Evolutionary conservation across 2,797 vertebrate species (phyloP), one percentile per base, ranked within the genome.

Genomic region (Crenuchus spilurus): DNA sequence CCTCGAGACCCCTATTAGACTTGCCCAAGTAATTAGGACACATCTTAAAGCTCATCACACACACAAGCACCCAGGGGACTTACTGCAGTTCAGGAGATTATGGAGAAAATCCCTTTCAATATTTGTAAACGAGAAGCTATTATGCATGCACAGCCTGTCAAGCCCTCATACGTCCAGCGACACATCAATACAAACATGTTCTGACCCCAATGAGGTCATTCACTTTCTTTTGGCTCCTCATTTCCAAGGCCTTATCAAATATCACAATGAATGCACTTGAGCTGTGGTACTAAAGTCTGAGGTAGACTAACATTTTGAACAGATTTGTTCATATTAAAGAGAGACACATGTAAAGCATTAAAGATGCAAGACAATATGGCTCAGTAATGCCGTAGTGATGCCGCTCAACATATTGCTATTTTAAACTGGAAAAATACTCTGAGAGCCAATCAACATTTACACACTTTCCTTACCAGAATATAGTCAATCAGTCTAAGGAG

Each of bases 61-160:
- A 24, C 48, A 57, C 3, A 14, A 11, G 35, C 2, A 2, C 72
- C 54, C 72, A 24, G 24, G 72, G 66, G 72, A 68, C 33, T 1
- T n/a, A 24, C 16, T 41, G 63, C 48, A 68, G 66, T 51, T 24
- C 64, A 64, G 60, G 13, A 51, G 51, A 70, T 70, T 75, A 71
- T 13, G 20, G 14, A 44, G 52, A 64, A 66, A 61, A 75, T 68
- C 64, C 44, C 42, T 61, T 28, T 6, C 26, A 79, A 66, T 55
- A 63, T 52, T 76, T 75, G 30, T 52, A 75, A 67, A 72, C 66
- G 22, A 61, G 63, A 63, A 46, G 37, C 44, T n/a, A 54, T 67
- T 65, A 67, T 44, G 62, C 62, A 62, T 18, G 9, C 54, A 28
- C 63, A 30, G 64, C 20, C 58, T 41, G 5, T n/a, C 16, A 20